A percentile compares a stretch with the other conserved stretches of the same genome.
Conservation (phyloP, 1,140 invertebrate species). For the Drosophila micromelanica region DNA sequence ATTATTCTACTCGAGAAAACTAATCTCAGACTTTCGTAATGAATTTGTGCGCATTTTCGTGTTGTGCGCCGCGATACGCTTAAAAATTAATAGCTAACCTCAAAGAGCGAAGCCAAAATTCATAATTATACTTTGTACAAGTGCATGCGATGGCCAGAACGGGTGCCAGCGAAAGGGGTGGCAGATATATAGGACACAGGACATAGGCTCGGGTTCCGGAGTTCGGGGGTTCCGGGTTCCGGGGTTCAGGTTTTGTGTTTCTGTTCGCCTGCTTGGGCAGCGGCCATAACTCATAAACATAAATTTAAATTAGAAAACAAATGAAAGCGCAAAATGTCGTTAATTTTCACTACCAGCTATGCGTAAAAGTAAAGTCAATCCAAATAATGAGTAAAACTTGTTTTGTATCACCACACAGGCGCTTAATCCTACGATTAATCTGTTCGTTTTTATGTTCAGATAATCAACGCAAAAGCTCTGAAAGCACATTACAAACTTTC, state of each 20-base stretch:
- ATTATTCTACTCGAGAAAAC: constrained; percentile 49
- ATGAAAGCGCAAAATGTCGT: constrained; percentile 69
- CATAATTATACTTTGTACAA: constrained; percentile 64
- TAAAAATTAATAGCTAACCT: constrained; percentile 74
- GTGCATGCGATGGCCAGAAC: constrained; percentile 19
- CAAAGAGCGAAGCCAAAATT: constrained; percentile 52
- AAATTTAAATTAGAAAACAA: constrained; percentile 83
- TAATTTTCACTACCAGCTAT: constrained; percentile 50
- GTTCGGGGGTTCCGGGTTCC: constrained; percentile 5
- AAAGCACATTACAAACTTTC: not conserved
- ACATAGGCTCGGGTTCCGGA: constrained; percentile 28
- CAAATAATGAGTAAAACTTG: not conserved
- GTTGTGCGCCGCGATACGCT: constrained; percentile 49
- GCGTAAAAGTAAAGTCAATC: not conserved
- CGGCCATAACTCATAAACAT: constrained; percentile 77
- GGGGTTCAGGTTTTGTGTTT: not conserved
- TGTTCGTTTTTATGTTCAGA: too few relatives aligned
- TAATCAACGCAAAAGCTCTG: not conserved
- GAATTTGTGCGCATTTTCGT: constrained; percentile 45
- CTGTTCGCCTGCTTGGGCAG: constrained; percentile 1
- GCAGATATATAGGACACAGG: not conserved
- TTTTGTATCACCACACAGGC: not conserved
- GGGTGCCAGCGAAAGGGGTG: not conserved
- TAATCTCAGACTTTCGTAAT: constrained; percentile 68
- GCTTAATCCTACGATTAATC: constrained; percentile 1